Conservation (phyloP, 2,888 invertebrate species). For the Oasisia sp. region DNA sequence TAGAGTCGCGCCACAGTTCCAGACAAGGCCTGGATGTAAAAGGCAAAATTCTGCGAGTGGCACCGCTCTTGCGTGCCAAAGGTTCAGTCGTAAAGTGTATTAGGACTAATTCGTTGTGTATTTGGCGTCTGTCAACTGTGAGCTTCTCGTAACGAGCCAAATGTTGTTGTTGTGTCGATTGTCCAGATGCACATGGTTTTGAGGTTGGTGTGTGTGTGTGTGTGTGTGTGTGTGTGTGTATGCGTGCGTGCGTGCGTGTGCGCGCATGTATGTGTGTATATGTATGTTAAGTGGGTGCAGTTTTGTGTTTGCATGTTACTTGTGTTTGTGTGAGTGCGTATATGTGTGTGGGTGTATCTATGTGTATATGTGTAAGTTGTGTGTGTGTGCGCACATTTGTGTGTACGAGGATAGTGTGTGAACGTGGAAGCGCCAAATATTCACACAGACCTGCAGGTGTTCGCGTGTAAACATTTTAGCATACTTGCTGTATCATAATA, state of each 20-base stretch:
- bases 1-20: background rate
- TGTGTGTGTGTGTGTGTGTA: background rate
- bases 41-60: background rate
- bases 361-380: too few relatives aligned
- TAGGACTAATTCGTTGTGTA: background rate
- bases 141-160: background rate
- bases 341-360: too few relatives aligned
- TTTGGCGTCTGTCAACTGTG: background rate
- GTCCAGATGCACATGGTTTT: background rate
- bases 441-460: background rate
- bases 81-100: background rate
- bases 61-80: background rate
- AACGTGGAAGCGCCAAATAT: too few relatives aligned
- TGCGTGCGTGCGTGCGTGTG: background rate
- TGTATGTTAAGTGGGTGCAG: too few relatives aligned
- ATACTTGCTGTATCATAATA: background rate
- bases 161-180: background rate
- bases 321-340: too few relatives aligned
- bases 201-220: background rate
- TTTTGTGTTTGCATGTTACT: too few relatives aligned
- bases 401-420: too few relatives aligned
- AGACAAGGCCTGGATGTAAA: background rate
- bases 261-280: too few relatives aligned
- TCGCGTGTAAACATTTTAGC: background rate
- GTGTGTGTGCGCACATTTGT: too few relatives aligned